phyloP scores from a whole-genome alignment of 1,140 invertebrate genomes.

The Tribolium madens region DNA sequence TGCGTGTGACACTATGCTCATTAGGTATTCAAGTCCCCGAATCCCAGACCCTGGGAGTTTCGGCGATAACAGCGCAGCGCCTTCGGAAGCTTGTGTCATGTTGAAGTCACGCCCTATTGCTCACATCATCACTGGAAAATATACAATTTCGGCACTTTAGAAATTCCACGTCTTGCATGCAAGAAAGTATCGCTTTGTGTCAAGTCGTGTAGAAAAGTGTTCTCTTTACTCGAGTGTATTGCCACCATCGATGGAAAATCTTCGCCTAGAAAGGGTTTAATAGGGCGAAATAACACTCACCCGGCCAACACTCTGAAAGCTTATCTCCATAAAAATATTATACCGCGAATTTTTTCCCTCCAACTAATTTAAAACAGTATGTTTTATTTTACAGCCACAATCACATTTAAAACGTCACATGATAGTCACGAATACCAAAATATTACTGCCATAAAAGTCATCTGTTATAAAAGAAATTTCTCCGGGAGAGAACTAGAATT shows the following conservation, averaged over 20 bases:
- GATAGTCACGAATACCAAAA: not conserved
- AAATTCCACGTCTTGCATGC: constrained; percentile 3
- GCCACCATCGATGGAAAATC: not conserved
- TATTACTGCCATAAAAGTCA: constrained; percentile 9
- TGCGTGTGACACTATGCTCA: constrained; percentile 48
- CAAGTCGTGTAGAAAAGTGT: constrained; percentile 27
- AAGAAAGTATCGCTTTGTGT: constrained; percentile 6
- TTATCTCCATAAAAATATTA: constrained; percentile 15
- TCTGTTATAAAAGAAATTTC: constrained; percentile 4
- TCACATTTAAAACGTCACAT: not conserved
- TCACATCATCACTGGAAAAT: constrained; percentile 38
- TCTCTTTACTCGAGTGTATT: constrained; percentile 24
- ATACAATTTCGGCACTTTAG: constrained; percentile 23
- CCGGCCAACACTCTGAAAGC: constrained; percentile 1
- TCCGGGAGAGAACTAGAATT: not conserved
- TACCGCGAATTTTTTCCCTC: not conserved
- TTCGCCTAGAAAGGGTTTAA: constrained; percentile 13
- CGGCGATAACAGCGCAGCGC: constrained; percentile 40
- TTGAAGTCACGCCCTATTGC: constrained; percentile 42
- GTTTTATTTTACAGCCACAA: not conserved
- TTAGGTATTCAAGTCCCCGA: constrained; percentile 49
- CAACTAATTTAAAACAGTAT: not conserved
- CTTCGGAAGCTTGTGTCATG: constrained; percentile 42
- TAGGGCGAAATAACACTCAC: not conserved
- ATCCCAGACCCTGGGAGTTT: constrained; percentile 40